Evolutionary conservation across 1,140 invertebrate species (phyloP).

Genomic region (Andrena cerasifolii): DNA sequence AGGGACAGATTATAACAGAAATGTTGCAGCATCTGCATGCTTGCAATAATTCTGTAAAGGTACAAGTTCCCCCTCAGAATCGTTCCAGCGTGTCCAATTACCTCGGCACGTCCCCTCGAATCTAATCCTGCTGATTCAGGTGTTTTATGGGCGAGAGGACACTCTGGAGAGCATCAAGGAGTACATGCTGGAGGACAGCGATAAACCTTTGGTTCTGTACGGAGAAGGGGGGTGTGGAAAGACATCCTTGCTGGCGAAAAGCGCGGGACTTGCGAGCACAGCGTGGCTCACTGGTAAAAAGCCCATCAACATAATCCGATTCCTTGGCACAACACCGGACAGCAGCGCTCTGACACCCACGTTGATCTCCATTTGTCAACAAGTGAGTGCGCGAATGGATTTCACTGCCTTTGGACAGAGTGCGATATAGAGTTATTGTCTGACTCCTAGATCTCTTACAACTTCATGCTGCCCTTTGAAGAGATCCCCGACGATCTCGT

Average conservation of each 20-base stretch:
- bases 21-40: conserved; percentile 98
- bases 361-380: conserved; percentile 97
- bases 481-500: conserved; percentile 98
- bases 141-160: conserved; percentile 97
- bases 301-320: conserved; percentile 94
- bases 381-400: conserved; percentile 82
- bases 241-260: conserved; percentile 97
- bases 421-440: too few species aligned
- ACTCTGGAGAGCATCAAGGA: conserved; percentile 91
- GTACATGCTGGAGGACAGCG: conserved; percentile 93
- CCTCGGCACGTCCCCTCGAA: too few species aligned
- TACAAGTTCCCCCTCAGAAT: conserved; percentile 68
- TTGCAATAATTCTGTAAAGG: conserved; percentile 97
- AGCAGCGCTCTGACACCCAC: conserved; percentile 97
- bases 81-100: too few species aligned
- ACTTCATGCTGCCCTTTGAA: conserved; percentile 96
- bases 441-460: conserved; percentile 92
- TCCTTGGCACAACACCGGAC: conserved; percentile 98
- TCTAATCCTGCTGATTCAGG: conserved; percentile 77
- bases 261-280: conserved; percentile 89
- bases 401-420: neutral
- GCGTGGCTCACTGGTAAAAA: conserved; percentile 89
- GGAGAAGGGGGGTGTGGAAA: conserved; percentile 99
- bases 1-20: conserved; percentile 97
- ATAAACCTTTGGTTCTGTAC: conserved; percentile 96